Evolutionary conservation across 1,140 invertebrate species (phyloP), one percentile per base, ranked within the genome.

Genomic region (Drosophila micromelanica): DNA sequence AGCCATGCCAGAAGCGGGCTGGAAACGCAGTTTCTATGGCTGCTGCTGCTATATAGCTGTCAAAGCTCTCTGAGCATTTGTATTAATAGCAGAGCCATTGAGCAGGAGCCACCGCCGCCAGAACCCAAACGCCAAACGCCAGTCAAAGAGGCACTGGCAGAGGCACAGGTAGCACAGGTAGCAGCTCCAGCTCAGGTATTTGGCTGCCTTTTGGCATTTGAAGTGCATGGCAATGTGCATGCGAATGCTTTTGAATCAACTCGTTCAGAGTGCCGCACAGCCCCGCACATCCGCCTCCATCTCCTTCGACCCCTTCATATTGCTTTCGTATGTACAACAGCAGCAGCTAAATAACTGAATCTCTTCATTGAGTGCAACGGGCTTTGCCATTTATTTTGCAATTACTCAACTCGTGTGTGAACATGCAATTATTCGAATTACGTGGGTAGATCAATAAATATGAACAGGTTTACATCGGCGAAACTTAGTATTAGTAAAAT

Each of bases 171-270:
- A 23, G 30, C 17, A 40, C 43, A 20, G 12, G 5, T 38, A 23
- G 32, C 8, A 45, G 62, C 13, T 40, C 8, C 43, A 45, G 37
- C 32, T 60, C 59, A 49, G 73, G 61, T 82, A 84, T 79, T 84
- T 72, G 76, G 62, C 51, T 79, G 80, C 72, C 80, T 80, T 77
- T 70, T 71, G 69, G 57, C 68, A 48, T 60, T 73, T 85, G 64
- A 82, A 82, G 79, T 82, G 79, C 79, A 84, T 56, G 52, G 64
- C 54, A 61, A 79, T 82, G 71, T 73, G 77, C 75, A 75, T 75
- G 59, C 48, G 60, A 65, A 59, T 68, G 61, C 75, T 71, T 80
- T 68, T 73, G 57, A 42, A 51, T 6, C 42, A 43, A 27, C 23
- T 35, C 60, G 56, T 71, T 56, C 60, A 62, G 35, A 55, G 59